A percentile compares a stretch with the other conserved stretches of the same genome.
These are phyloP conservation scores for Adelges cooleyi DNA, from an alignment of 1,140 invertebrate genomes.

Conservation along the genomic window DNA sequence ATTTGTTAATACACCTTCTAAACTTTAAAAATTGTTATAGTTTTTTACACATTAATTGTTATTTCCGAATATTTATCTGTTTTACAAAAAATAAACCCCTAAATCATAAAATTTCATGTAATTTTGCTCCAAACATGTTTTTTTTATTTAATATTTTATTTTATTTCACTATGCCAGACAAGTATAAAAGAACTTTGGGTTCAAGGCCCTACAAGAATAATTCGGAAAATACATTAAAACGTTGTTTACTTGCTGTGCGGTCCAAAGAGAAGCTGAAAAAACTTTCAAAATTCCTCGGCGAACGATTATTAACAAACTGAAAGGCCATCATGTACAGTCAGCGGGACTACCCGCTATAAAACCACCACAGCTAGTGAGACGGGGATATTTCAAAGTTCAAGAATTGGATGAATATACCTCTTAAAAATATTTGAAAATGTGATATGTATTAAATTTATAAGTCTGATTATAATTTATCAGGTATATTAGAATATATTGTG, in stretches of 20 bases:
- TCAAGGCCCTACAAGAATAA: slow-evolving; percentile 29
- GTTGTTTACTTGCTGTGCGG: slow-evolving; percentile 26
- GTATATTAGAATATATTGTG: too few relatives aligned
- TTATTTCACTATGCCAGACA: not conserved
- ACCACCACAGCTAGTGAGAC: not conserved
- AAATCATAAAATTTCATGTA: not conserved
- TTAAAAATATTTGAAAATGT: too few relatives aligned
- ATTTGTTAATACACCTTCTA: not conserved
- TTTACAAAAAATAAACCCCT: not conserved
- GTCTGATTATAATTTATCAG: too few relatives aligned
- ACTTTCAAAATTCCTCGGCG: slow-evolving; percentile 19
- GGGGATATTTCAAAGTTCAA: not conserved
- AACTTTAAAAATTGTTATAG: not conserved
- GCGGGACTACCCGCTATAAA: too few relatives aligned
- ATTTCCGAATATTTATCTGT: not conserved
- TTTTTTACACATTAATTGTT: not conserved
- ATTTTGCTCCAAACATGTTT: slow-evolving; percentile 1
- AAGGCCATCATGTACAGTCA: slow-evolving; percentile 4
- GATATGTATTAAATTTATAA: too few relatives aligned
- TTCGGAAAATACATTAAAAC: slow-evolving; percentile 10
- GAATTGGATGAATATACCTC: not conserved
- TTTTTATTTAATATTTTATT: slow-evolving; percentile 1
- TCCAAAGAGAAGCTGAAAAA: slow-evolving; percentile 24
- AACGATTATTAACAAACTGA: slow-evolving; percentile 30
- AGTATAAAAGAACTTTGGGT: slow-evolving; percentile 11